These are phyloP conservation scores for Dendrocincla fuliginosa DNA, from an alignment of 2,797 vertebrate species.

Conservation along the genomic window DNA sequence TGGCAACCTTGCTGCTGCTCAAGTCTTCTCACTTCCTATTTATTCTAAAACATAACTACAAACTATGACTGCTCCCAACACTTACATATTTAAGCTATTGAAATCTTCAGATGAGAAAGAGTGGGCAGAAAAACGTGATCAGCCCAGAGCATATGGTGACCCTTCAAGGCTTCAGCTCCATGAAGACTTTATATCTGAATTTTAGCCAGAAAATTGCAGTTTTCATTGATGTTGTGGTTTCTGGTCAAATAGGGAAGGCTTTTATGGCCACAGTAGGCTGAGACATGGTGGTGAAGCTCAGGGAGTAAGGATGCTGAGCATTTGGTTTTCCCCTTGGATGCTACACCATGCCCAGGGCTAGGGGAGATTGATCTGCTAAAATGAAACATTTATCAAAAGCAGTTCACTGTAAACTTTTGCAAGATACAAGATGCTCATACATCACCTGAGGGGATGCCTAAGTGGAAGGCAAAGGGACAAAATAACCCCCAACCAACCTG, in stretches of 20 bases:
- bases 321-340: not conserved
- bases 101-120: not conserved
- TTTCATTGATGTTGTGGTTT: not conserved
- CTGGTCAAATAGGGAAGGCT: not conserved
- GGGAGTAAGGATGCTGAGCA: not conserved
- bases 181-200: not conserved
- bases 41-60: slow-evolving; percentile 35
- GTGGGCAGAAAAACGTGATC: not conserved
- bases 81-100: not conserved
- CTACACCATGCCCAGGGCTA: accelerated
- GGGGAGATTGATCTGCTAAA: not conserved
- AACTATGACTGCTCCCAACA: slow-evolving; percentile 7
- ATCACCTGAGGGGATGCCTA: not conserved
- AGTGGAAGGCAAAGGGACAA: not conserved
- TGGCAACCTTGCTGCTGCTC: slow-evolving; percentile 49
- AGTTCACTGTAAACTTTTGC: not conserved
- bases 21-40: slow-evolving; percentile 35
- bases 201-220: not conserved
- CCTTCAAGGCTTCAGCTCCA: not conserved
- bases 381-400: not conserved
- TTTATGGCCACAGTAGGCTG: not conserved
- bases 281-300: not conserved
- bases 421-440: not conserved
- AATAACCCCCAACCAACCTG: not conserved
- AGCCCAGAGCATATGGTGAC: not conserved